Evolutionary conservation across 2,113 vertebrate species (phyloP), one percentile per base, ranked within the genome.

Genomic region (Sceloporus tristichus): DNA sequence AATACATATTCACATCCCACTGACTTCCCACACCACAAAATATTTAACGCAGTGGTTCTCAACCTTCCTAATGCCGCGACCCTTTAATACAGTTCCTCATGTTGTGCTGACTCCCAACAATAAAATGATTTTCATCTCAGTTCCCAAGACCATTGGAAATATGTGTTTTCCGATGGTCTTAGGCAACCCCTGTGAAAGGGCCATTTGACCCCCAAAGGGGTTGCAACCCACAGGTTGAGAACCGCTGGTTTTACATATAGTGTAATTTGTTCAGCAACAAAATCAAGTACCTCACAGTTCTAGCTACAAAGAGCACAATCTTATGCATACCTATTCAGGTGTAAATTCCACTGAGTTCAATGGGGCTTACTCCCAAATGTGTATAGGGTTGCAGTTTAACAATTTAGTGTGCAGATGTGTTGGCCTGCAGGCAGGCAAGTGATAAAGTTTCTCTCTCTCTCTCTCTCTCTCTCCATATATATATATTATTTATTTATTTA

Each of bases 11-110:
- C 92, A 91, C 92, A 94, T 92, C 92, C 92, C 92, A 87, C 0
- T 93, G 91, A 93, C 87, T 87, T 90, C 91, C 94, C 91, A 95
- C 86, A 95, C 97, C 98, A 97, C 97, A 97, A 97, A 97, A 97
- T 96, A 78, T 91, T 90, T 93, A 92, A 94, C 95, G 93, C 34
- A 34, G 34, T 34, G 34, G 34, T 34, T 34, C 34, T 34, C 34
- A 34, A 34, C 34, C 34, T 34, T 34, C 34, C 34, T 34, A 34
- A 34, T 34, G 34, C 34, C 34, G 1, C 34, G 34, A 34, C 34
- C 34, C 34, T 34, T 34, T 34, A 34, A 34, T 34, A 34, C 34
- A 34, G 34, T 34, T 34, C 34, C 34, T 34, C 34, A 34, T 34
- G 34, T 34, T 34, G 34, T 34, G 34, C 34, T 34, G 34, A 34